Evolutionary conservation across 2,888 invertebrate genomes (phyloP).

Genomic region (Norana najaformis): DNA sequence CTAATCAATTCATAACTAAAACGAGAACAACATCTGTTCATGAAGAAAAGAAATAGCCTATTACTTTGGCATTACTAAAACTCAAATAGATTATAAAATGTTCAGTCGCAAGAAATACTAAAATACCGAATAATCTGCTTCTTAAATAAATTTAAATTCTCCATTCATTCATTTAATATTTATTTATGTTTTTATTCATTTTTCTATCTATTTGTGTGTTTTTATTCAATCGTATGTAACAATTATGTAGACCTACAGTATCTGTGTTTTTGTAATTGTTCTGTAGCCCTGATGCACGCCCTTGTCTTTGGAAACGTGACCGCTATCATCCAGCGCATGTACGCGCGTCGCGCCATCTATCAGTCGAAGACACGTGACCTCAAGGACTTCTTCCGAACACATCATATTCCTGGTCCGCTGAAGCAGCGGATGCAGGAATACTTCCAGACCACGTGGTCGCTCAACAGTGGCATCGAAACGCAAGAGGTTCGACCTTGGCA

Average conservation of each 20-base stretch:
- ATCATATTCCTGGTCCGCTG: slow-evolving; percentile 91
- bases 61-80: no score
- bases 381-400: slow-evolving; percentile 89
- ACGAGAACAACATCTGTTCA: no score
- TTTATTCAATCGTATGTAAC: background rate
- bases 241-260: background rate
- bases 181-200: background rate
- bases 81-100: no score
- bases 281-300: slow-evolving; percentile 91
- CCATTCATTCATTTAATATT: no score
- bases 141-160: no score
- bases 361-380: slow-evolving; percentile 92
- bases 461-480: slow-evolving; percentile 94
- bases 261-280: no score
- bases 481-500: slow-evolving; percentile 75
- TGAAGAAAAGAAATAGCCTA: no score
- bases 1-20: no score
- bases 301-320: slow-evolving; percentile 97
- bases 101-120: no score
- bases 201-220: background rate
- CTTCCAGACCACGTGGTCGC: slow-evolving; percentile 96
- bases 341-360: slow-evolving; percentile 87
- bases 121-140: no score
- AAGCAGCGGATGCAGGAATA: slow-evolving; percentile 96
- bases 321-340: slow-evolving; percentile 96